Evolutionary conservation across 2,797 vertebrate species (phyloP).

Genomic region (Hippopotamyrus pictus): DNA sequence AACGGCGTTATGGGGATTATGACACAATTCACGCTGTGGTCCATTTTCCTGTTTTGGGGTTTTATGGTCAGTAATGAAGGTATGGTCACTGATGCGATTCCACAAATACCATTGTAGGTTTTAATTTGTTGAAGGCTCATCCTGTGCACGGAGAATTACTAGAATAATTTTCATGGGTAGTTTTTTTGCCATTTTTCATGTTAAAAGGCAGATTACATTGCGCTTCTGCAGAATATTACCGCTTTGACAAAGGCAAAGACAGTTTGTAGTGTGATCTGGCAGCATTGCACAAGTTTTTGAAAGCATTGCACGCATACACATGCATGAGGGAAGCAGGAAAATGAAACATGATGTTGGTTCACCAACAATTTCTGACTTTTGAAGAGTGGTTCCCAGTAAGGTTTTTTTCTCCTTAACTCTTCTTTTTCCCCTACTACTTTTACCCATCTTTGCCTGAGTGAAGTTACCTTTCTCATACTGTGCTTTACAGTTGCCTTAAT

Average conservation of each 20-base stretch:
- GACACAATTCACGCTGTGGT: not conserved
- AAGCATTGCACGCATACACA: slow-evolving; percentile 28
- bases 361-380: not conserved
- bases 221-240: slow-evolving; percentile 81
- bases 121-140: not conserved
- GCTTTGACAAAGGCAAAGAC: slow-evolving; percentile 69
- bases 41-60: not conserved
- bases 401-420: not conserved
- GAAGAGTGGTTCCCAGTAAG: not conserved
- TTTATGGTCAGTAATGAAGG: not conserved
- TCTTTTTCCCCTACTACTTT: slow-evolving; percentile 52
- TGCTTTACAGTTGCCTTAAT: slow-evolving; percentile 51
- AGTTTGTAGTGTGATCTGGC: slow-evolving; percentile 56
- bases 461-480: slow-evolving; percentile 43
- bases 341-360: slow-evolving; percentile 50
- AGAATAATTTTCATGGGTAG: not conserved
- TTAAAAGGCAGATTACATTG: slow-evolving; percentile 66
- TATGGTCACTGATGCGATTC: not conserved
- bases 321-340: slow-evolving; percentile 29
- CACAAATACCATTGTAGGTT: not conserved
- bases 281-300: slow-evolving; percentile 34
- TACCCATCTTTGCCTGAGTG: slow-evolving; percentile 61
- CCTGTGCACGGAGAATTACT: not conserved
- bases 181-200: slow-evolving; percentile 28
- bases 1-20: not conserved